These are phyloP conservation scores for Eupithecia abbreviata DNA, from an alignment of 2,888 invertebrate species.

Conservation along the genomic window DNA sequence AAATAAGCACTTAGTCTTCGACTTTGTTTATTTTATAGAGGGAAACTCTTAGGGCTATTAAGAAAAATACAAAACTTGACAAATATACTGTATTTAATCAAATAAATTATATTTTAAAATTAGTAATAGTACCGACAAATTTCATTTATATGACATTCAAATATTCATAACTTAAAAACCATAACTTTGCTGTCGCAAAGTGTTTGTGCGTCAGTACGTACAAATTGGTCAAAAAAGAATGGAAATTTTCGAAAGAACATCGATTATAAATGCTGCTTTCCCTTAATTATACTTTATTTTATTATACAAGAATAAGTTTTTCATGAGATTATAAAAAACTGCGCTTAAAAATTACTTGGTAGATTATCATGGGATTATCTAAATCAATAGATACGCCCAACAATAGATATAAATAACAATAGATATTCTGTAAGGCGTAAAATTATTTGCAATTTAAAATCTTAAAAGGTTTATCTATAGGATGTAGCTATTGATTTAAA, in stretches of 20 bases:
- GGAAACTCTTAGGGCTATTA: not conserved
- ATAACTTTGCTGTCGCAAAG: constrained; percentile 35
- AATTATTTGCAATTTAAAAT: not conserved
- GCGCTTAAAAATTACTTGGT: constrained; percentile 54
- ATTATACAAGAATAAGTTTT: constrained; percentile 64
- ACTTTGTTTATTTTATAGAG: too few relatives aligned
- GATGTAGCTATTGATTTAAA: constrained; percentile 11
- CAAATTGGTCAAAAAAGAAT: constrained; percentile 56
- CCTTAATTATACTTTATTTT: constrained; percentile 55
- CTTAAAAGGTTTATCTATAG: not conserved
- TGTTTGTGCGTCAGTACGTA: constrained; percentile 67
- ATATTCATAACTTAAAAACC: constrained; percentile 57
- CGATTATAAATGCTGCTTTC: constrained; percentile 36
- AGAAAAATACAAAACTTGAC: constrained; percentile 58
- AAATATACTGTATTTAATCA: constrained; percentile 82
- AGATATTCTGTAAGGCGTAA: not conserved
- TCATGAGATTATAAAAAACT: constrained; percentile 69
- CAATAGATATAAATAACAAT: not conserved
- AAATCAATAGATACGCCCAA: constrained; percentile 13
- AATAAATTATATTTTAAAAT: constrained; percentile 79
- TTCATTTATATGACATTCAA: constrained; percentile 66
- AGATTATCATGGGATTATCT: constrained; percentile 29
- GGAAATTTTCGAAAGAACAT: constrained; percentile 46
- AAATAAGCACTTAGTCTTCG: too few relatives aligned
- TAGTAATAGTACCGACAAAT: constrained; percentile 76